A percentile compares a stretch with the other conserved stretches of the same genome.
phyloP scores from a whole-genome alignment of 2,797 vertebrate species.

The Anabas testudineus region DNA sequence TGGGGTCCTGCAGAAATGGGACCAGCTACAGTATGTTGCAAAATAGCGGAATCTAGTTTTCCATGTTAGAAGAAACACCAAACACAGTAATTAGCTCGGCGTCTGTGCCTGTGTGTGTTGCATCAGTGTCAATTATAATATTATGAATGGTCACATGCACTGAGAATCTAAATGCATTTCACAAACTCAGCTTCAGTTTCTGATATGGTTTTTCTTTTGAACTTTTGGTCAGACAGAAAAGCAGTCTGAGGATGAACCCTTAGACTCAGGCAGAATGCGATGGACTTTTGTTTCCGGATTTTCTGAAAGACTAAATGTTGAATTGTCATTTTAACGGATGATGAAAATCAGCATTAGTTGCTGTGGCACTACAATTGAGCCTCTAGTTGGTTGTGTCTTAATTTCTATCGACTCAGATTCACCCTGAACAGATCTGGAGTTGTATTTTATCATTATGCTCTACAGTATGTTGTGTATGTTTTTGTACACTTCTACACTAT shows the following conservation, averaged over 20 bases:
- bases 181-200: conserved; percentile 5
- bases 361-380: not conserved
- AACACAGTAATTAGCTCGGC: conserved; percentile 34
- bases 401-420: conserved; percentile 2
- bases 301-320: not conserved
- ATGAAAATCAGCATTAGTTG: not conserved
- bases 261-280: not conserved
- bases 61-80: conserved; percentile 35
- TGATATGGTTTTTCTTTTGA: too few relatives aligned
- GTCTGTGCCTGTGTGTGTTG: conserved; percentile 40
- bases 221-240: too few relatives aligned
- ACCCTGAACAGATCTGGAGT: not conserved
- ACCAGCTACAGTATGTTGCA: conserved; percentile 59
- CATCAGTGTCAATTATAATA: conserved; percentile 45
- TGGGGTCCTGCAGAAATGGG: conserved; percentile 73
- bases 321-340: not conserved
- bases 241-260: not conserved
- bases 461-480: conserved; percentile 25
- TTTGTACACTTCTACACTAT: conserved; percentile 33
- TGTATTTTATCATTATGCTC: conserved; percentile 28
- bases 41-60: conserved; percentile 58
- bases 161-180: conserved; percentile 15
- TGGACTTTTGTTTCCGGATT: not conserved
- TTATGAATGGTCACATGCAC: conserved; percentile 21
- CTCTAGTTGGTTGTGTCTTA: not conserved